phyloP scores from a whole-genome alignment of 2,797 vertebrate species.

The Macropus fuliginosus region DNA sequence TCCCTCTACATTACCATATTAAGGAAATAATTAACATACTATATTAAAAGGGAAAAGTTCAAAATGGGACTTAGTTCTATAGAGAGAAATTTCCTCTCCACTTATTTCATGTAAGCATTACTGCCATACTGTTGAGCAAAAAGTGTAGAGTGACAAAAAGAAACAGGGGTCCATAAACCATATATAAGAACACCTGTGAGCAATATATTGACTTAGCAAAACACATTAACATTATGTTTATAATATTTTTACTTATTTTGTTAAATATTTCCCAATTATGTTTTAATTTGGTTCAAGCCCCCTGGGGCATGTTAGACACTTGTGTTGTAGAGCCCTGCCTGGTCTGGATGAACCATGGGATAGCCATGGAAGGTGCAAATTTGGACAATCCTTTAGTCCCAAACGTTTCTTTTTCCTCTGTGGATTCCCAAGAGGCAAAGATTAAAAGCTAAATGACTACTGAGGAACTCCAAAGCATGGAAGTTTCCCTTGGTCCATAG shows the following conservation, averaged over 20 bases:
- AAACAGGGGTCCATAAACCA: not conserved
- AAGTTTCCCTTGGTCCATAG: slow-evolving; percentile 33
- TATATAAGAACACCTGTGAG: not conserved
- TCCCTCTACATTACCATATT: slow-evolving; percentile 35
- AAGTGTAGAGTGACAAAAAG: not conserved
- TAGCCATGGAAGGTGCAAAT: slow-evolving; percentile 24
- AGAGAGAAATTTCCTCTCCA: not conserved
- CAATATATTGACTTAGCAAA: not conserved
- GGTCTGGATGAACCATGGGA: slow-evolving; percentile 28
- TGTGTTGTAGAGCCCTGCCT: not conserved
- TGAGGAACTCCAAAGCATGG: slow-evolving; percentile 31
- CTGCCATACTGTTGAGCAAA: not conserved
- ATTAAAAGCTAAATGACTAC: slow-evolving; percentile 40
- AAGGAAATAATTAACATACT: slow-evolving; percentile 31
- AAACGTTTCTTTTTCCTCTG: not conserved
- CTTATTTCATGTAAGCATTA: not conserved
- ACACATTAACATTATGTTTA: not conserved
- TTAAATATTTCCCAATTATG: not conserved
- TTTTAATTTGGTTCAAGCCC: not conserved
- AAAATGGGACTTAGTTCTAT: slow-evolving; percentile 49
- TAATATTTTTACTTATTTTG: not conserved
- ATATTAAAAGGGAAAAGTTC: slow-evolving; percentile 13
- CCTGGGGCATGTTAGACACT: not conserved
- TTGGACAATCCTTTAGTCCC: slow-evolving; percentile 39
- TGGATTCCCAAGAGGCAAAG: slow-evolving; percentile 30